Evolutionary conservation across 2,888 invertebrate genomes (phyloP), one percentile per base, ranked within the genome.

Genomic region (Tetrapedia diversipes): DNA sequence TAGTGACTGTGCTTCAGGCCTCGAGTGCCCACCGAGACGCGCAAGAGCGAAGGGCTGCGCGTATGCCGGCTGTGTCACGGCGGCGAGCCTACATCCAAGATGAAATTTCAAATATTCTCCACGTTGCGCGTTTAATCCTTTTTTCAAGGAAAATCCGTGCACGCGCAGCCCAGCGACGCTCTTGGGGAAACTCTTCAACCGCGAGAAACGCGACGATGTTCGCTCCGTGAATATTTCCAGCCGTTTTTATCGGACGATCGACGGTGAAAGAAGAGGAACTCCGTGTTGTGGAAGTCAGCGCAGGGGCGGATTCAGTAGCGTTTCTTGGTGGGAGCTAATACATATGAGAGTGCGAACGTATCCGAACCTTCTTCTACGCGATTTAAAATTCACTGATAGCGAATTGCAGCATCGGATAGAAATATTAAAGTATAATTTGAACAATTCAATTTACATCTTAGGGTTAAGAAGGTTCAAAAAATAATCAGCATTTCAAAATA

Each of bases 11-110:
- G 79, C 84, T 85, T 84, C 69, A 81, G 77, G 72, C 79, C 81
- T 88, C 85, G 83, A 88, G 88, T 87, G 75, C 77, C 79, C 71
- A 77, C 77, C 81, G 86, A 87, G 87, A 88, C 86, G 83, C 82
- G 78, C 77, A 83, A 81, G 84, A 82, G 82, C 75, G 79, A 83
- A 80, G 73, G 79, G 73, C 74, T 66, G 72, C 53, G 47, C 57
- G 57, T 72, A 68, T 75, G 41, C 72, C 71, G 75, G 49, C 57
- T 78, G 47, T 83, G 73, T 80, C 81, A 81, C 73, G 79, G 66
- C n/a, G 72, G 75, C 80, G 77, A 82, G 67, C 81, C n/a, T 65
- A 70, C 60, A 61, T 78, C 68, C 73, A 76, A 77, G 80, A 83
- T 81, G 75, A 77, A 80, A 74, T 82, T 83, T 86, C 71, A 84